phyloP scores from a whole-genome alignment of 2,888 invertebrate species.

The Pecten maximus region DNA sequence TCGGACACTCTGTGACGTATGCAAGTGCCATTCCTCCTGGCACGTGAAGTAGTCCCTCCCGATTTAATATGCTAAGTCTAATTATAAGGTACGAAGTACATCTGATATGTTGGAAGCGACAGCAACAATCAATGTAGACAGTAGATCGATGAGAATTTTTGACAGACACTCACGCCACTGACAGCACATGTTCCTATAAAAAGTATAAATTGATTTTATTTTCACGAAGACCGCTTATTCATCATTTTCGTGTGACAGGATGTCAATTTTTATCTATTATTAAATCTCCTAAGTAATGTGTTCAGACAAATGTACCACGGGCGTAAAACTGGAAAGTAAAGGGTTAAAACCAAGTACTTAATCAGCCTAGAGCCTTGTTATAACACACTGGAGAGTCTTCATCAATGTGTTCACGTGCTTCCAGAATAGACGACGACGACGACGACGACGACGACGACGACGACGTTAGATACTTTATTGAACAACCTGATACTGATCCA shows the following conservation, averaged over 20 bases:
- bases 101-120: neutral
- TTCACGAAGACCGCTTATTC: slow-evolving; percentile 15
- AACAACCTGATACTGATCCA: no score
- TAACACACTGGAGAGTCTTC: neutral
- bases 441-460: no score
- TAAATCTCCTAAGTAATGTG: neutral
- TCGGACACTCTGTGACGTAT: neutral
- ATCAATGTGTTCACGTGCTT: no score
- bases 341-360: neutral
- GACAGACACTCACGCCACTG: neutral
- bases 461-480: no score
- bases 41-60: neutral
- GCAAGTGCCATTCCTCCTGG: neutral
- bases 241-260: neutral
- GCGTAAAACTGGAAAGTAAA: neutral
- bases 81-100: neutral
- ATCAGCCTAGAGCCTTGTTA: neutral
- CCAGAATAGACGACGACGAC: no score
- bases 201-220: slow-evolving; percentile 19
- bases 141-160: neutral
- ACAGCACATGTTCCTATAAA: slow-evolving; percentile 11
- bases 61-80: slow-evolving; percentile 1
- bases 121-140: neutral
- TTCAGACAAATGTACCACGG: neutral
- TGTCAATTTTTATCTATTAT: slow-evolving; percentile 2